Evolutionary conservation across 35 echinoderm and acorn worm genomes (phyloP).

Genomic region (Diadema setosum): DNA sequence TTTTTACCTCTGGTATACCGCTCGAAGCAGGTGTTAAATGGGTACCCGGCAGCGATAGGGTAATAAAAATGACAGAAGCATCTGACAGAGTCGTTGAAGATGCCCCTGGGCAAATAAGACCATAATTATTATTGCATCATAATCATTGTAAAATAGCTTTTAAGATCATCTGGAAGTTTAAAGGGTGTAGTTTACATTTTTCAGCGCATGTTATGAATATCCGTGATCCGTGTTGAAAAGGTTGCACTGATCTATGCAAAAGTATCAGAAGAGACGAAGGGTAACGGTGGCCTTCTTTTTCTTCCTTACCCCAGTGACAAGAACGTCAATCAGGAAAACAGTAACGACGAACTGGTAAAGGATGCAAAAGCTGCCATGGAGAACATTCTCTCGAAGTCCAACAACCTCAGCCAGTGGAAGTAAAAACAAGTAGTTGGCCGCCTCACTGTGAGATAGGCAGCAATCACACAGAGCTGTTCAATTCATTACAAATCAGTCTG

Average conservation of each 20-base stretch:
- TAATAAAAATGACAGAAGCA: background rate
- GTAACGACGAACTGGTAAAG: conserved; percentile 28
- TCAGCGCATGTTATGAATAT: background rate
- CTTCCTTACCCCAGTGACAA: conserved; percentile 9
- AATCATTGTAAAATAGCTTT: background rate
- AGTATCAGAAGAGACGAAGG: background rate
- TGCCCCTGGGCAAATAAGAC: too few relatives aligned
- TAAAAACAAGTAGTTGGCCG: too few relatives aligned
- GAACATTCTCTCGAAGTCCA: conserved; percentile 41
- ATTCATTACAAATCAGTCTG: too few relatives aligned
- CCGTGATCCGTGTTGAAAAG: background rate
- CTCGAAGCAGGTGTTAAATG: background rate
- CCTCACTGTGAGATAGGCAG: too few relatives aligned
- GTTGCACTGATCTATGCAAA: background rate
- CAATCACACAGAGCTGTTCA: too few relatives aligned
- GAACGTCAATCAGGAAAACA: background rate
- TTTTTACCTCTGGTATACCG: background rate
- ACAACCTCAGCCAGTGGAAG: background rate
- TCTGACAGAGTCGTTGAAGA: too few relatives aligned
- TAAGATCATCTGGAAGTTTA: background rate
- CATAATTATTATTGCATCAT: background rate
- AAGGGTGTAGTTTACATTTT: background rate
- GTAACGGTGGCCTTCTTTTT: background rate
- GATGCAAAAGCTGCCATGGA: conserved; percentile 62
- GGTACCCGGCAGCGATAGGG: background rate